Conservation (phyloP, 2,113 vertebrate genomes). For the cat (Felis catus) region DNA sequence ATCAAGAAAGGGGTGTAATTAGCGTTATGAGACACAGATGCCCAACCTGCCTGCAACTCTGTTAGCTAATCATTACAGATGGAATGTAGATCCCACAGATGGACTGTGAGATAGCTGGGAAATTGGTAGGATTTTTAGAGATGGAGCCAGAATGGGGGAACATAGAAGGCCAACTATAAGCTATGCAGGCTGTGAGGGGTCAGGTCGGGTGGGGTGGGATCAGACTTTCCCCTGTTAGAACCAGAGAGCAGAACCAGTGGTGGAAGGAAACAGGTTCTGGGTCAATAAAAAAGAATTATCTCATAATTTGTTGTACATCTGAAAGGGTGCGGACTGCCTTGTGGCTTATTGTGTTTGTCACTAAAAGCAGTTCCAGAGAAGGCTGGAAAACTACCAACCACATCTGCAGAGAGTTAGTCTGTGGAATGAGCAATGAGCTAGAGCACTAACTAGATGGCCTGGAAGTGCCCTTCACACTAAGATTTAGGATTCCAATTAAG, state of each 20-base stretch:
- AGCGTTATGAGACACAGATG: background rate
- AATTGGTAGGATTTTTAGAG: constrained; percentile 3
- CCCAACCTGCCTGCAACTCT: background rate
- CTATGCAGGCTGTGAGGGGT: background rate
- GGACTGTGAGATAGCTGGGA: background rate
- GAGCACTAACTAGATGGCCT: background rate
- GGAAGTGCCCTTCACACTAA: background rate
- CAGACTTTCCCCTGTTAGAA: background rate
- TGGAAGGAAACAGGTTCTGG: background rate
- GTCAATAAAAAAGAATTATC: background rate
- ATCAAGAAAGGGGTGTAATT: background rate
- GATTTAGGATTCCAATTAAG: background rate
- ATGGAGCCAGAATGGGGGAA: background rate
- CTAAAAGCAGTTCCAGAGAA: background rate
- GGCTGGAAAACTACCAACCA: background rate
- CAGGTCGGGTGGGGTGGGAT: background rate
- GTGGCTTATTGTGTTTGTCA: background rate
- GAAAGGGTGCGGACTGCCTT: background rate
- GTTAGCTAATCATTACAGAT: background rate
- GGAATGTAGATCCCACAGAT: background rate
- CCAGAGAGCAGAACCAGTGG: background rate
- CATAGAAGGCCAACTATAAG: background rate
- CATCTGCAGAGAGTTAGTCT: background rate
- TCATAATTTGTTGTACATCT: background rate
- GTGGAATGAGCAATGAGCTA: background rate